These are phyloP conservation scores for Sycophaga agraensis DNA, from an alignment of 1,140 invertebrate species.

Conservation along the genomic window DNA sequence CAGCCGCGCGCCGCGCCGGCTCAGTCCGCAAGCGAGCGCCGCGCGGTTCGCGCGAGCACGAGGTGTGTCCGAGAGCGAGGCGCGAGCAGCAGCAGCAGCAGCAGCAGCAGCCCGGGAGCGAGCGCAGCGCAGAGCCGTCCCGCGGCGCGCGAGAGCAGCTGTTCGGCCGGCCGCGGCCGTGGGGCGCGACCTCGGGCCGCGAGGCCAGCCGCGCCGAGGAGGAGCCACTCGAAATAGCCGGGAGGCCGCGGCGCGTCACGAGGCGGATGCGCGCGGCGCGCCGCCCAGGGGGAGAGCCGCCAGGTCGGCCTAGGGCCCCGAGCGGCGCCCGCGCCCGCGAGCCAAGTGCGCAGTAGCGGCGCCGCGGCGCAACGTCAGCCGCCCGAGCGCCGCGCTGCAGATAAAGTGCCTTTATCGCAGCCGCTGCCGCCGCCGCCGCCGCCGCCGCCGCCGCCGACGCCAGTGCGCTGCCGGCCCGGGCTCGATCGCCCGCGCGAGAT, in stretches of 20 bases:
- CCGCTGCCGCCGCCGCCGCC: conserved; percentile 16
- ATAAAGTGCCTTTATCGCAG: too few relatives aligned
- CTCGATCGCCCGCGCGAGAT: neutral
- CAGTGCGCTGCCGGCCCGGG: neutral
- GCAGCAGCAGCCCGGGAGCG: neutral
- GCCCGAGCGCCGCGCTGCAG: too few relatives aligned
- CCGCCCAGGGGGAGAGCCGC: too few relatives aligned
- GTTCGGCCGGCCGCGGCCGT: conserved; percentile 6
- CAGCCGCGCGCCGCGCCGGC: too few relatives aligned
- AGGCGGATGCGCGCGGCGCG: too few relatives aligned
- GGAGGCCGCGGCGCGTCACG: neutral
- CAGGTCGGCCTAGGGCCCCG: neutral
- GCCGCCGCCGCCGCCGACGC: neutral
- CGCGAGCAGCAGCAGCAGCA: neutral
- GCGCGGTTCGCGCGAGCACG: too few relatives aligned
- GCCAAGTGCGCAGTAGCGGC: neutral
- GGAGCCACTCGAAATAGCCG: neutral
- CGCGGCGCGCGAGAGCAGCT: conserved; percentile 1
- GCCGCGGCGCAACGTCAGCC: neutral
- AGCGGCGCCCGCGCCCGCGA: neutral
- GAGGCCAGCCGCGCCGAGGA: neutral
- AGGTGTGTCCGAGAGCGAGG: too few relatives aligned
- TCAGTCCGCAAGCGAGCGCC: too few relatives aligned
- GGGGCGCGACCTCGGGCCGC: neutral
- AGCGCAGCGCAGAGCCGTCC: neutral